These are phyloP conservation scores for Phaenicophaeus curvirostris DNA, from an alignment of 2,797 vertebrate species.

Conservation along the genomic window DNA sequence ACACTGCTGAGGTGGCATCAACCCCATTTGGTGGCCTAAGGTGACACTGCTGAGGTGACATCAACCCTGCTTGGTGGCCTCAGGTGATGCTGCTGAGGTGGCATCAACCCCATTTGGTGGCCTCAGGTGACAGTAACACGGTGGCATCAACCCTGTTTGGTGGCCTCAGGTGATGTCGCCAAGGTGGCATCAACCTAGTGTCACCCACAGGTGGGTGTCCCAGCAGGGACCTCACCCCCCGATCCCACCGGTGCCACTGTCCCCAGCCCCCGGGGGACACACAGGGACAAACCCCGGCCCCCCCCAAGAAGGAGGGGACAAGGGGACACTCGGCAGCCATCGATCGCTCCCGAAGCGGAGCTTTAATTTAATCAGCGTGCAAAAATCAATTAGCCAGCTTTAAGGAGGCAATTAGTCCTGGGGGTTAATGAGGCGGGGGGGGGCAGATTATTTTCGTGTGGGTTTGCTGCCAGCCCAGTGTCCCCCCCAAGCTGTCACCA, in stretches of 20 bases:
- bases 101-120: too few species aligned
- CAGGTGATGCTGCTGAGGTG: too few species aligned
- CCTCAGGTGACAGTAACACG: too few species aligned
- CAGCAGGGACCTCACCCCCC: neutral
- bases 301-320: neutral
- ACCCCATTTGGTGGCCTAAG: too few species aligned
- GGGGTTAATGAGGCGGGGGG: neutral
- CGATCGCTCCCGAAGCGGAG: neutral
- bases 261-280: neutral
- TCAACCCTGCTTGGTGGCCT: neutral
- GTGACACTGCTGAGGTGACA: too few species aligned
- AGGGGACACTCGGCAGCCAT: neutral
- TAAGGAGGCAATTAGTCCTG: conserved; percentile 50
- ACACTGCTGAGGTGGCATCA: too few species aligned
- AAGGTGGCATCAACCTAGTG: neutral
- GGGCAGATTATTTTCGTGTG: neutral
- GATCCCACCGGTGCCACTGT: neutral
- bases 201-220: neutral
- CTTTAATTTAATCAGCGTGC: conserved; percentile 31
- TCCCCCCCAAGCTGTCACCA: conserved; percentile 64
- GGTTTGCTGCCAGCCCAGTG: neutral
- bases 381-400: conserved; percentile 48
- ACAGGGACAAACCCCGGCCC: neutral
- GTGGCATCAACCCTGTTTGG: too few species aligned
- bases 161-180: too few species aligned